These are phyloP conservation scores for Rutpela maculata DNA, from an alignment of 2,888 invertebrate species.

Conservation along the genomic window DNA sequence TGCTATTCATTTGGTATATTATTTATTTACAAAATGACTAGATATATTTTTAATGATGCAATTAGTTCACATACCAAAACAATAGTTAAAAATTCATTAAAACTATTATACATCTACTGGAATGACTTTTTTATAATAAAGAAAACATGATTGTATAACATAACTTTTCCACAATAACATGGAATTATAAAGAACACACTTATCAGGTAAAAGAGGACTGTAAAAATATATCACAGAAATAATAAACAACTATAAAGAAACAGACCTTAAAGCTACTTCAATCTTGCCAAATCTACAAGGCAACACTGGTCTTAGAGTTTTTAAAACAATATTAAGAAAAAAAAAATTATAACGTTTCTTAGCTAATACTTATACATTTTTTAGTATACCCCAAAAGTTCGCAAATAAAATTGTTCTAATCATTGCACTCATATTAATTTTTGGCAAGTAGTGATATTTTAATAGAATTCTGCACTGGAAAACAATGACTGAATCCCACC, in stretches of 20 bases:
- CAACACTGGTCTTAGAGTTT: conserved; percentile 49
- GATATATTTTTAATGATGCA: conserved; percentile 10
- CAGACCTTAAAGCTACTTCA: conserved; percentile 6
- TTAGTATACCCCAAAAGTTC: not conserved
- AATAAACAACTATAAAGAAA: conserved; percentile 33
- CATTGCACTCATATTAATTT: not conserved
- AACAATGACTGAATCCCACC: not conserved
- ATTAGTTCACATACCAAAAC: not conserved
- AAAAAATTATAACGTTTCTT: not conserved
- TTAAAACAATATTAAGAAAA: not conserved
- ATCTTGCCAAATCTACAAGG: conserved; percentile 51
- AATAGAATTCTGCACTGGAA: not conserved
- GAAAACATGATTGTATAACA: not conserved
- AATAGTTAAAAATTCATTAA: not conserved
- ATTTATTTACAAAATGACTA: conserved; percentile 26
- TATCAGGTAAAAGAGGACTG: not conserved
- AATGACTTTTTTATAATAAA: conserved; percentile 16
- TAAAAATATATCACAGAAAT: conserved; percentile 43
- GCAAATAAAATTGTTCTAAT: not conserved
- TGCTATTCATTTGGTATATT: conserved; percentile 26
- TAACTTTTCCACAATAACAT: not conserved
- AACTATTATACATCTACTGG: not conserved
- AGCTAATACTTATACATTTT: not conserved
- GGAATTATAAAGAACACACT: not conserved
- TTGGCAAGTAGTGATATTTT: not conserved